These are phyloP conservation scores for Margaritifera margaritifera DNA, from an alignment of 2,888 invertebrate species.

Conservation along the genomic window DNA sequence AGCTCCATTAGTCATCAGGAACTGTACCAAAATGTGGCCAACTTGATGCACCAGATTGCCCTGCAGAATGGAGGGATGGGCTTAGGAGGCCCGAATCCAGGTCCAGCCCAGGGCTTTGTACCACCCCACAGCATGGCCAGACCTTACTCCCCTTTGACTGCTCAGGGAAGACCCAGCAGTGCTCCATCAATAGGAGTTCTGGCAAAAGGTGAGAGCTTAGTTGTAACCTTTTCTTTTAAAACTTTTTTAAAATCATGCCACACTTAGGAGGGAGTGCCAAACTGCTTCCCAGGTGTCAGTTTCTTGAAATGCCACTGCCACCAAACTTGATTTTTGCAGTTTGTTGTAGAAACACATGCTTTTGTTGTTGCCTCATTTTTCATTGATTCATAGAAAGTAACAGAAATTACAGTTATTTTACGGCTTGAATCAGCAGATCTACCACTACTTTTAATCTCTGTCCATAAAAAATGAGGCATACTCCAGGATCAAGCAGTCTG, in stretches of 20 bases:
- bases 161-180: conserved; percentile 63
- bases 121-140: conserved; percentile 41
- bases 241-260: neutral
- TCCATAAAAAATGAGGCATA: no score
- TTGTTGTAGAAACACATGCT: no score
- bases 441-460: no score
- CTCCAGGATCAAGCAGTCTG: no score
- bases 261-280: neutral
- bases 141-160: conserved; percentile 57
- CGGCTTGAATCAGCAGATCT: no score
- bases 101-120: conserved; percentile 30
- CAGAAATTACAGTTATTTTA: no score
- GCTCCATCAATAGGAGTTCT: conserved; percentile 64
- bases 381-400: no score
- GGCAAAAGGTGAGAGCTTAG: conserved; percentile 57
- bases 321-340: neutral
- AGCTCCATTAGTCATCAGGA: conserved; percentile 39
- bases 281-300: conserved; percentile 1
- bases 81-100: conserved; percentile 28
- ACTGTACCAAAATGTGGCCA: conserved; percentile 46
- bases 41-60: conserved; percentile 47
- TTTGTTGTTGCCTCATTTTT: neutral
- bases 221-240: neutral
- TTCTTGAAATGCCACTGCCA: neutral
- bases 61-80: conserved; percentile 39